Conservation (phyloP, 1,140 invertebrate species). For the Bombyx mori region DNA sequence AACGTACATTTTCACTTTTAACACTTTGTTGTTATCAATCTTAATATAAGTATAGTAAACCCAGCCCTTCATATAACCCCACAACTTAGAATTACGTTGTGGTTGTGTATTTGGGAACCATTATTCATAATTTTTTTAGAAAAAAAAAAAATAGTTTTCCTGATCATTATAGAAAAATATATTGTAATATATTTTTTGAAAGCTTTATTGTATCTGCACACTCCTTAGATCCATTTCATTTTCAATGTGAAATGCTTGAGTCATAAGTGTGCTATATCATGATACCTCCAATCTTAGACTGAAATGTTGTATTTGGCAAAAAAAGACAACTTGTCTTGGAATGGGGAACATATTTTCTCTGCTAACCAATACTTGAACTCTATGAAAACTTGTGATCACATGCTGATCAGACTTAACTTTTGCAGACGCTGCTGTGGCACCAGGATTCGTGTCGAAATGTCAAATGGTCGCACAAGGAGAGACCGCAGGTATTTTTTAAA, state of each 20-base stretch:
- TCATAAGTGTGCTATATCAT: constrained; percentile 63
- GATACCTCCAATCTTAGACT: constrained; percentile 56
- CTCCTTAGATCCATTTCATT: constrained; percentile 69
- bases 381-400: background rate
- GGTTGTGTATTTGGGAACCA: too few species aligned
- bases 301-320: constrained; percentile 36
- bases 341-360: constrained; percentile 48
- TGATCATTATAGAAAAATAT: too few species aligned
- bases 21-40: too few species aligned
- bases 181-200: too few species aligned
- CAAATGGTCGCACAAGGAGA: constrained; percentile 84
- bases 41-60: too few species aligned
- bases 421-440: constrained; percentile 85
- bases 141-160: too few species aligned
- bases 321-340: constrained; percentile 42
- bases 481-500: constrained; percentile 70
- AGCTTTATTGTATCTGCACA: constrained; percentile 24
- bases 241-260: constrained; percentile 64
- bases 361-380: background rate
- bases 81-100: too few species aligned
- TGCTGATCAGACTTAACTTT: background rate
- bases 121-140: too few species aligned
- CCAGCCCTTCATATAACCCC: too few species aligned
- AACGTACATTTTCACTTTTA: too few species aligned
- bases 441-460: constrained; percentile 90